Evolutionary conservation across 1,140 invertebrate species (phyloP), one percentile per base, ranked within the genome.

Genomic region (Heliothis virescens): DNA sequence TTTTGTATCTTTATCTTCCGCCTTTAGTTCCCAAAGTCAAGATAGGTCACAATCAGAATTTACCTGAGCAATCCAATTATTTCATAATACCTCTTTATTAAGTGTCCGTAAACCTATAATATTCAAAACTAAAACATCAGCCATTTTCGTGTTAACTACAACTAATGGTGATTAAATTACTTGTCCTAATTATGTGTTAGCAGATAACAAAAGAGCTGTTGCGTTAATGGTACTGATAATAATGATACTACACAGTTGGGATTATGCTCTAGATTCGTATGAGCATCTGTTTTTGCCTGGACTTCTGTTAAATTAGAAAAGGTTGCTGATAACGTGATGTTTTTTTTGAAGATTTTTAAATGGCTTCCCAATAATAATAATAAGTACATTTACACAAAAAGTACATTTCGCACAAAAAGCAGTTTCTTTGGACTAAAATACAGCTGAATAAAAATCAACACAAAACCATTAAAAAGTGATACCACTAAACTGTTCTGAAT

Each of bases 81-180:
- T 2, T 34, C 15, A 41, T 5, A 13, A 16, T 41, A 41, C 29
- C 11, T 41, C 9, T 21, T 34, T 34, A 53, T 55, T 41, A 29
- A 47, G 15, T 13, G 10, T 9, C 10, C 0, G 4, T 41, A 16
- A 67, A 48, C 11, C 7, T 74, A 67, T 47, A 55, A 16, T 18
- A 78, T 48, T 69, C 12, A 11, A 69, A 78, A 67, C 52, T 26
- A 59, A 59, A 78, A 78, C 63, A 69, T 76, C 59, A 76, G 60
- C 48, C 60, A 48, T 57, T 48, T 41, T 65, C 47, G 41, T 65
- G 63, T 78, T 57, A 71, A 69, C 50, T 48, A 78, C 63, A 78
- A 57, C 52, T 78, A 78, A 78, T 78, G 63, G 63, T 78, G 75
- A 78, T 78, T 78, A 78, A 78, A 78, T 78, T 78, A 78, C 75